Evolutionary conservation across 2,888 invertebrate genomes (phyloP), one percentile per base, ranked within the genome.

Genomic region (Amphipoea lucens): DNA sequence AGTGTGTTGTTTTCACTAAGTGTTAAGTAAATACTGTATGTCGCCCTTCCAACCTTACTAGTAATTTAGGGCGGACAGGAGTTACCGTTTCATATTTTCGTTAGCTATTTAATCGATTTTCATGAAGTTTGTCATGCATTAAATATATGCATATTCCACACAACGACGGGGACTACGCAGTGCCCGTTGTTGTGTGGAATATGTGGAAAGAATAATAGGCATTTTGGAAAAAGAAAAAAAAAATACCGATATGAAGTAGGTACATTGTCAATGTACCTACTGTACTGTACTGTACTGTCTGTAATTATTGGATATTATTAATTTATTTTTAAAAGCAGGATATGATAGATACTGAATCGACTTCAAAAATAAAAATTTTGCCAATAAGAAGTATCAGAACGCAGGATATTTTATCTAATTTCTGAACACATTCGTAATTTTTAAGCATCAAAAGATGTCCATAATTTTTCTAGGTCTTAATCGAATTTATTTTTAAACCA

Each of bases 21-120:
- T 57, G 54, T 63, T 48, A 68, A 36, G 29, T 14, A 40, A 5
- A 5, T 40, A 6, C 20, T 40, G 48, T 51, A 29, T 29, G 65
- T 70, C 54, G 29, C 40, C n/a, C 54, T 48, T 57, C 36, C 14
- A 79, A 74, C 45, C 36, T 45, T 45, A 48, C 29, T 20, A 62
- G 29, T 70, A 54, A 63, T 71, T 54, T n/a, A 42, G 0, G 69
- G 14, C 4, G n/a, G 36, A 57, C n/a, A 68, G 36, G 12, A 51
- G 40, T 74, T 71, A 36, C 23, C 7, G 23, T 23, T 71, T 54
- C 11, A 29, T 36, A 62, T 60, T 80, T 51, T 63, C 12, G 4
- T 40, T 71, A 14, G 5, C 51, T 66, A 45, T 51, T n/a, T 12
- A 66, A 75, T 76, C 20, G 14, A 81, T 75, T 29, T 69, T 45